Conservation (phyloP, 2,888 invertebrate genomes). For the Phyto melanocephala region DNA sequence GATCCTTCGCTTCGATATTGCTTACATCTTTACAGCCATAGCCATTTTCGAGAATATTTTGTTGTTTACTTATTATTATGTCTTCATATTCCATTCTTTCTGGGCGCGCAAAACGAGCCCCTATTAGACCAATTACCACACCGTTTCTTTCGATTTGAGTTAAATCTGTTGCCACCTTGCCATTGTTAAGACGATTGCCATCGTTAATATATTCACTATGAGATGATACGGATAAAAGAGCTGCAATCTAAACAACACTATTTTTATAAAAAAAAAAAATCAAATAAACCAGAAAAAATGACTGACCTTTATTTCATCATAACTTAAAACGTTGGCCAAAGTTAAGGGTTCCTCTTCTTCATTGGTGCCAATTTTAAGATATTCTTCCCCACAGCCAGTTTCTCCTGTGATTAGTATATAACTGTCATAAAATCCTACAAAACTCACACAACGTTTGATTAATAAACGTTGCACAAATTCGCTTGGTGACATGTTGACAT, state of each 20-base stretch:
- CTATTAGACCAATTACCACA: slow-evolving; percentile 76
- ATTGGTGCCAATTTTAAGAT: slow-evolving; percentile 79
- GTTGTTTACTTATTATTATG: slow-evolving; percentile 75
- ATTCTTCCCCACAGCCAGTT: slow-evolving; percentile 75
- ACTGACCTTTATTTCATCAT: slow-evolving; percentile 80
- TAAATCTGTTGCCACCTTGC: slow-evolving; percentile 71
- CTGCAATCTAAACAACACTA: slow-evolving; percentile 71
- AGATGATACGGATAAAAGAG: slow-evolving; percentile 79
- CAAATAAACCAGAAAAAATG: no score
- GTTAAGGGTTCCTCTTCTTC: slow-evolving; percentile 77
- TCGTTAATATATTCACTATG: slow-evolving; percentile 80
- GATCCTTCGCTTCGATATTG: no score
- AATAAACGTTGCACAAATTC: slow-evolving; percentile 79
- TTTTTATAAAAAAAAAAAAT: no score
- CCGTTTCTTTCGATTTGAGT: slow-evolving; percentile 77
- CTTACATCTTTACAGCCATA: slow-evolving; percentile 70
- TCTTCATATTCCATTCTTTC: slow-evolving; percentile 79
- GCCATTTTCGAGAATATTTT: slow-evolving; percentile 80
- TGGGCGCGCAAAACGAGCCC: slow-evolving; percentile 74
- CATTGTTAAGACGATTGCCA: slow-evolving; percentile 79
- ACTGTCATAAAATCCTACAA: slow-evolving; percentile 74
- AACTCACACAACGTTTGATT: slow-evolving; percentile 78
- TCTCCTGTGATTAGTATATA: slow-evolving; percentile 75
- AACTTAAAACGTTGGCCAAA: slow-evolving; percentile 79
- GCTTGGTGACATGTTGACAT: slow-evolving; percentile 77